phyloP scores from a whole-genome alignment of 2,888 invertebrate genomes.

The Pollenia angustigena region DNA sequence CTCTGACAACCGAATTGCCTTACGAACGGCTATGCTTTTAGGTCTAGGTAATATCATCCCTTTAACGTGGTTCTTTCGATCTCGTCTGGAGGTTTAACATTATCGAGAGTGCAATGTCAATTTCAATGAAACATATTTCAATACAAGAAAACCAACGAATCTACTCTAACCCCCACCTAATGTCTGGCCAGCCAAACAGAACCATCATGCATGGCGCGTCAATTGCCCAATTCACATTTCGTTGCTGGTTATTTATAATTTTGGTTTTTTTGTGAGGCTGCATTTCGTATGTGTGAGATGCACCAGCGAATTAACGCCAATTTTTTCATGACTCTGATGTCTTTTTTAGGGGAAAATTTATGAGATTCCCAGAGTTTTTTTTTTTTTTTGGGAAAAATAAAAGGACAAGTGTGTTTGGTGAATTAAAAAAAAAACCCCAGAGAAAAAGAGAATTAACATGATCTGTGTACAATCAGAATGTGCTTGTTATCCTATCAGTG shows the following conservation, averaged over 20 bases:
- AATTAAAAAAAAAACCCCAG: constrained; percentile 1
- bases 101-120: no score
- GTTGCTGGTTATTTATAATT: constrained; percentile 40
- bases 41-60: no score
- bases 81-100: no score
- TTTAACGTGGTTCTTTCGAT: no score
- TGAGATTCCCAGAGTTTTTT: neutral
- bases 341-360: constrained; percentile 53
- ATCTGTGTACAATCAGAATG: constrained; percentile 68
- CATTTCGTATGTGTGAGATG: constrained; percentile 46
- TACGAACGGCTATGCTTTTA: no score
- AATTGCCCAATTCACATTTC: constrained; percentile 71
- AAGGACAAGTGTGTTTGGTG: constrained; percentile 22
- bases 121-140: neutral
- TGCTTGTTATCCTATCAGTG: constrained; percentile 71
- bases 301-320: constrained; percentile 62
- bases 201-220: constrained; percentile 54
- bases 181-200: constrained; percentile 26
- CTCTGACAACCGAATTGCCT: no score
- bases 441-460: constrained; percentile 59
- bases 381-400: constrained; percentile 42
- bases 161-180: constrained; percentile 25
- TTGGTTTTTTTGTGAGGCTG: neutral
- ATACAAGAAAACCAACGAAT: neutral
- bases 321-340: constrained; percentile 51